Conservation (phyloP, 2,113 vertebrate species). For the Psittacula cyanocephala region DNA sequence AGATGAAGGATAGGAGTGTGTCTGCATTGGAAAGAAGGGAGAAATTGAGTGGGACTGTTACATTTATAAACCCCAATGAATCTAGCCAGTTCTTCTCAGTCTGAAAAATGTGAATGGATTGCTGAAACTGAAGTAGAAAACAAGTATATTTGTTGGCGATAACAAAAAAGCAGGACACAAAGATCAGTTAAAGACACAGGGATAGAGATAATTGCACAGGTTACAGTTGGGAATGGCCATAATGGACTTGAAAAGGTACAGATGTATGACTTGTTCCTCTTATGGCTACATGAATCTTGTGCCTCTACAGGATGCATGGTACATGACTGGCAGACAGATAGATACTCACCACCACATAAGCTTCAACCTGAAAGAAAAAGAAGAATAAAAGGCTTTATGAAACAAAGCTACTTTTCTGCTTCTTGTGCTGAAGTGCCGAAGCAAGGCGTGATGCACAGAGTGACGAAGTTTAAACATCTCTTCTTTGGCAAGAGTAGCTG, state of each 20-base stretch:
- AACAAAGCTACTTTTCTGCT: neutral
- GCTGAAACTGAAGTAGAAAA: neutral
- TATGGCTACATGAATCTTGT: neutral
- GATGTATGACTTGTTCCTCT: neutral
- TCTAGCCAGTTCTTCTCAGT: neutral
- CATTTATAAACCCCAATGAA: neutral
- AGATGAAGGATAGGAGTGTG: neutral
- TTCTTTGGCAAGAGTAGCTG: neutral
- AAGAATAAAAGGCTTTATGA: neutral
- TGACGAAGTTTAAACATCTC: neutral
- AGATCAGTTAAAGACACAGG: neutral
- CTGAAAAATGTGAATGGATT: neutral
- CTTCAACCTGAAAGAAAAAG: conserved; percentile 83
- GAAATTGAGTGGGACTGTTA: neutral
- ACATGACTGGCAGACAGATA: conserved; percentile 20
- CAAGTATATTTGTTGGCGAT: neutral
- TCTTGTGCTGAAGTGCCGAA: neutral
- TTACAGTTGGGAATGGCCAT: neutral
- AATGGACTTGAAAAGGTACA: neutral
- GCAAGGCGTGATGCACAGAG: neutral
- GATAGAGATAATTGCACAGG: neutral
- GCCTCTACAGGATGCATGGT: neutral
- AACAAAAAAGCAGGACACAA: neutral
- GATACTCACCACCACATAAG: conserved; percentile 90
- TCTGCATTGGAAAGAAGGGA: neutral